Evolutionary conservation across 2,797 vertebrate species (phyloP).

Genomic region (Rhyacichthys aspro): DNA sequence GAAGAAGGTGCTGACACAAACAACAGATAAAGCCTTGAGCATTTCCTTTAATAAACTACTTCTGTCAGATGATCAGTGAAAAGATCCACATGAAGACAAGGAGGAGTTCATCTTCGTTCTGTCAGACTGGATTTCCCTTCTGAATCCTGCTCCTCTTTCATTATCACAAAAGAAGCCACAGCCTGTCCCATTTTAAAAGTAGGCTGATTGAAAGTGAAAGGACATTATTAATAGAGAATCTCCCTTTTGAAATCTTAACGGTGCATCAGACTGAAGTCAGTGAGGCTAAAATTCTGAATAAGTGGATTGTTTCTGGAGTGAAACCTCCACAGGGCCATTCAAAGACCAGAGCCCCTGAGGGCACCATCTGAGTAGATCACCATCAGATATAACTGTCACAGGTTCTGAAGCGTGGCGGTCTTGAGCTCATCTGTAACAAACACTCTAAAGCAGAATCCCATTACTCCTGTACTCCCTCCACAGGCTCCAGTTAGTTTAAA

Average conservation of each 20-base stretch:
- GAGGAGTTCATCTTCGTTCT: conserved; percentile 41
- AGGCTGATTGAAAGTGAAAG: conserved; percentile 59
- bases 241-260: conserved; percentile 4
- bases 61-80: conserved; percentile 24
- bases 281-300: not conserved
- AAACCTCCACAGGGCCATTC: no score
- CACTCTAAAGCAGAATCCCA: no score
- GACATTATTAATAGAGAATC: conserved; percentile 25
- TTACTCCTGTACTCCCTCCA: no score
- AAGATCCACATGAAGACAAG: conserved; percentile 12
- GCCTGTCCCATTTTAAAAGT: conserved; percentile 51
- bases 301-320: not conserved
- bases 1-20: conserved; percentile 37
- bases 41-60: conserved; percentile 31
- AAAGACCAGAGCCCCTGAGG: no score
- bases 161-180: conserved; percentile 22
- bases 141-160: conserved; percentile 46
- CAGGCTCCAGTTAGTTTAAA: no score
- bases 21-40: conserved; percentile 28
- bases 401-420: no score
- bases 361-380: no score
- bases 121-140: conserved; percentile 55
- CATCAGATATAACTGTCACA: no score
- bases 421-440: no score
- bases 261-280: not conserved